Base-by-base conservation (phyloP, 2,888 invertebrate species). In the Laothoe populi region DNA sequence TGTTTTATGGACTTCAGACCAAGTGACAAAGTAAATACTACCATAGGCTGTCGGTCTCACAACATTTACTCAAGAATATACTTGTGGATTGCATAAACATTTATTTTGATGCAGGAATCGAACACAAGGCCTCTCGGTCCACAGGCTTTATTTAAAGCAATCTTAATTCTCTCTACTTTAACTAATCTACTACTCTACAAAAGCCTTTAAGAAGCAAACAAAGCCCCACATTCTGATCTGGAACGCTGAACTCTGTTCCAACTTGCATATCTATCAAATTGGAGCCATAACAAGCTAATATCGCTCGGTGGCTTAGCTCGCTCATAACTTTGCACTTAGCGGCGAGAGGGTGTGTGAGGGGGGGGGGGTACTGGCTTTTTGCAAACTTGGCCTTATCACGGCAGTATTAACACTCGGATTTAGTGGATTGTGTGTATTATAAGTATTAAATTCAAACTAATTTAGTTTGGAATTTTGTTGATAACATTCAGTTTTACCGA, bases 241-340 rank as follows among this genome's bases (percentile, higher is more conserved):
- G 16, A 49, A 49, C 35, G 31, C 35, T 19, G 19, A 53, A 53
- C 53, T 53, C 35, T 8, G 53, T 19, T 19, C 31, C 19, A 53
- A 53, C 53, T 53, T 35, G 53, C 53, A 53, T 53, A 53, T 53
- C 53, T 19, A 53, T 35, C 53, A 35, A 53, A 53, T 35, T 53
- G 35, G 35, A 10, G 53, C 10, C 19, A 19, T 53, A 35, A 53
- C 35, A 19, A 53, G 53, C 53, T 53, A 35, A 53, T 53, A 53
- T 53, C 53, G 35, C 53, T 53, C 19, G 19, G 44, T 35, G 16
- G 63, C 64, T 73, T 65, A 70, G 70, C 38, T 44, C 68, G 72
- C 69, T 74, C 74, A 74, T 75, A 74, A 74, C 76, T 74, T 75
- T 67, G 65, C 72, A 70, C 74, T 74, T 70, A 70, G 35, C 31